Base-by-base conservation (phyloP, 2,888 invertebrate genomes). In the Lacanobia wlatinum region DNA sequence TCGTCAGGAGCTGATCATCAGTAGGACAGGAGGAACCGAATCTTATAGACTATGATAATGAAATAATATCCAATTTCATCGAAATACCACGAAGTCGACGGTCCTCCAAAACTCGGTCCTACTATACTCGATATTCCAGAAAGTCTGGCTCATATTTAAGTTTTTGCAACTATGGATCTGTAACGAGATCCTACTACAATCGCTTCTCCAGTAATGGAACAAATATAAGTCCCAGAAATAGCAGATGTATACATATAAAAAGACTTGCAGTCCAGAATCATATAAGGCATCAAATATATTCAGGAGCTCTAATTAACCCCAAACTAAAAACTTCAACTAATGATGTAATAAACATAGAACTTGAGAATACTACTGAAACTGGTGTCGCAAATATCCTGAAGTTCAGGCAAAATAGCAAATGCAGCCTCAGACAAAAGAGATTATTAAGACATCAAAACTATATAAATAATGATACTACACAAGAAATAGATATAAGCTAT, bases 351-450 rank as follows among this genome's bases (percentile, higher is more conserved):
- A 73, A 61, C 18, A 60, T 80, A 46, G 9, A 72, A 59, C 18
- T 73, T 40, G 10, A 53, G 46, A 58, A 21, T 8, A 72, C 23
- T 28, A 52, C 62, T 50, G 76, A 56, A 18, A 73, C 28, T 43
- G 40, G 53, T 63, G 40, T 75, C 9, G 58, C 52, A 16, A 73
- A 55, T 34, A 34, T 53, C 1, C 82, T 70, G 16, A 72, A 50
- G 5, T 64, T 67, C 9, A 76, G 81, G 4, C 89, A 84, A 62
- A 83, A 84, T 16, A 90, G 87, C 50, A 72, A 87, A 6, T 90
- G 88, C 53, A 90, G 88, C 80, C 89, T 91, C n/a, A 91, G 92
- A 62, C 91, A 92, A 59, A 93, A 93, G 0, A 90, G 91, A 73
- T 89, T 55, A 12, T 5, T 64, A 14, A 52, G 91, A 7, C 85